phyloP scores from a whole-genome alignment of 2,888 invertebrate genomes.

The Odontothrips loti region DNA sequence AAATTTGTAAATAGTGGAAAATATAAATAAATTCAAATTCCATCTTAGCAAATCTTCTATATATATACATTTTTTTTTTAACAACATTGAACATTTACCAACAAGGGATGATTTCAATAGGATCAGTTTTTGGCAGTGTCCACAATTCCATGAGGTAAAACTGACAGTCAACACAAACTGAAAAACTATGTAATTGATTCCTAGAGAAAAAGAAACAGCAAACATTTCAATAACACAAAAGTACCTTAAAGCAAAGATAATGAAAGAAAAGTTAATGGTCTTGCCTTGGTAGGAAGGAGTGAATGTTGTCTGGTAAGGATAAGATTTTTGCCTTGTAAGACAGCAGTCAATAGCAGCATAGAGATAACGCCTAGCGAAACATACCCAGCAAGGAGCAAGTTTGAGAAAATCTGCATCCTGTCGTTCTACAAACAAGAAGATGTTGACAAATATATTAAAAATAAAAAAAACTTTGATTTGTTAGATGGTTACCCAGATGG shows the following conservation, averaged over 20 bases:
- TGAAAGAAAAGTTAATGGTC: background rate
- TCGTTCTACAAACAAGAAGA: background rate
- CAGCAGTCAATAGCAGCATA: background rate
- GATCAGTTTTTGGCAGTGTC: too few relatives aligned
- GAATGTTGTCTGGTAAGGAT: background rate
- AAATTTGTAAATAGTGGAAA: conserved; percentile 5
- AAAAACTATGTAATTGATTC: background rate
- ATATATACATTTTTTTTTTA: background rate
- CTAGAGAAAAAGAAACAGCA: background rate
- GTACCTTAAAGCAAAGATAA: background rate
- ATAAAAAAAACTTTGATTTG: background rate
- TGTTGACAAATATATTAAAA: background rate
- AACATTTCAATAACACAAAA: background rate
- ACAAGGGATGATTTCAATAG: background rate
- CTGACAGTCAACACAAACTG: background rate
- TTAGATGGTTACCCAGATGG: background rate
- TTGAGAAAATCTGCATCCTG: background rate
- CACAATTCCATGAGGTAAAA: background rate
- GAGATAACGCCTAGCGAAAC: background rate
- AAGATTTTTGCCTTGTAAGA: background rate
- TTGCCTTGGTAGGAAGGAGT: conserved; percentile 1
- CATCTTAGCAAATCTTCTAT: background rate
- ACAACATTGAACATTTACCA: background rate
- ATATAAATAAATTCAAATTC: conserved; percentile 5
- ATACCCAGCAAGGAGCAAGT: background rate